A percentile compares a stretch with the other conserved stretches of the same genome.
Evolutionary conservation across 2,797 vertebrate genomes (phyloP).

Genomic region (Crypturellus tataupa): DNA sequence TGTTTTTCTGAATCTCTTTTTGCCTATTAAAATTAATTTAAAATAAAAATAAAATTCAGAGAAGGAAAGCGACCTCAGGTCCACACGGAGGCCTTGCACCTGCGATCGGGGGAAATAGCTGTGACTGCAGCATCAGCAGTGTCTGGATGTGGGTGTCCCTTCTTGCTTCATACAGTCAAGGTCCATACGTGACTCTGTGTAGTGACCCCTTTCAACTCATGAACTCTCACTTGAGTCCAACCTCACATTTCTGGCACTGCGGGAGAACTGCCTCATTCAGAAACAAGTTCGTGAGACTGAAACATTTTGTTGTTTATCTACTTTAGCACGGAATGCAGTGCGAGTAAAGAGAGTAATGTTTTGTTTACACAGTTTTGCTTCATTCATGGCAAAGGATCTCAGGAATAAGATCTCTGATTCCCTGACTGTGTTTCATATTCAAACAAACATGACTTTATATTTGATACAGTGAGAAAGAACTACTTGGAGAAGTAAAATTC

Average conservation of each 20-base stretch:
- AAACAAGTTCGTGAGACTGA: neutral
- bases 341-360: neutral
- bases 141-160: neutral
- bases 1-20: neutral
- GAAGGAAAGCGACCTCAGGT: neutral
- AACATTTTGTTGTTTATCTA: conserved; percentile 20
- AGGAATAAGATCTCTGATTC: neutral
- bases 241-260: neutral
- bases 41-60: neutral
- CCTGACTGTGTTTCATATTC: neutral
- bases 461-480: neutral
- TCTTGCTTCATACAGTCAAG: neutral
- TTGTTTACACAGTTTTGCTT: conserved; percentile 1
- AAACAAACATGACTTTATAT: conserved; percentile 44
- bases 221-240: neutral
- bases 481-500: conserved; percentile 57
- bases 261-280: neutral
- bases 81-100: neutral
- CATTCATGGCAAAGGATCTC: neutral
- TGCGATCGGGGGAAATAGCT: neutral
- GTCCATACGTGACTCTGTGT: accelerated
- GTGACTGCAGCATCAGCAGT: neutral
- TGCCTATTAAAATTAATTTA: neutral
- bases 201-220: neutral
- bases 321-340: conserved; percentile 28